Percentiles rank a stretch among this genome's conserved stretches.
Conservation (phyloP, 2,797 vertebrate species). For the Chaetodon trifasciatus region DNA sequence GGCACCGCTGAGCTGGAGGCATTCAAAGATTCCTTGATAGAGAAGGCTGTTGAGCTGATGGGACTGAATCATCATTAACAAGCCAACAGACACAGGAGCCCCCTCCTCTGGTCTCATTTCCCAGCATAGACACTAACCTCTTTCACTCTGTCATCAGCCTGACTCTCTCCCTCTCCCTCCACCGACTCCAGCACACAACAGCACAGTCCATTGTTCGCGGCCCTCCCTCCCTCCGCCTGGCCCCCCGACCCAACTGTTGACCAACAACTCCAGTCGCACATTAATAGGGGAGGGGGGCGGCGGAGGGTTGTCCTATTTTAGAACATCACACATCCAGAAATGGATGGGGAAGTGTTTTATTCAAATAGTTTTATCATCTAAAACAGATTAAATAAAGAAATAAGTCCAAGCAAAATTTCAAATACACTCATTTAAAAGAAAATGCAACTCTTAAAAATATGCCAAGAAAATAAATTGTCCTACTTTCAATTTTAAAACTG, state of each 20-base stretch:
- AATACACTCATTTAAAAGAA: not conserved
- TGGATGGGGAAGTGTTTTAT: conserved; percentile 15
- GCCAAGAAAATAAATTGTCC: not conserved
- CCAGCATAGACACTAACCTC: conserved; percentile 85
- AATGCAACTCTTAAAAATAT: not conserved
- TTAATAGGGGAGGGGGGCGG: conserved; percentile 43
- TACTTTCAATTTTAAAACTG: not conserved
- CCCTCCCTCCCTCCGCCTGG: conserved; percentile 86
- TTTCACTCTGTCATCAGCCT: conserved; percentile 81
- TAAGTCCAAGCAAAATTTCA: not conserved
- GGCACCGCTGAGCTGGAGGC: conserved; percentile 31
- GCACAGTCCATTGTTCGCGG: conserved; percentile 77
- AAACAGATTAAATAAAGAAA: not conserved
- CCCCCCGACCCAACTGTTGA: conserved; percentile 85
- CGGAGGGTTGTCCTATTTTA: conserved; percentile 70
- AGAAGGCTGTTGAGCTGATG: conserved; percentile 80
- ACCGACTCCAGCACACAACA: conserved; percentile 74
- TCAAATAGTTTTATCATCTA: too few relatives aligned
- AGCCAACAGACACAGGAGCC: conserved; percentile 78
- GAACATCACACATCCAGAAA: conserved; percentile 67
- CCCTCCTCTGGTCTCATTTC: conserved; percentile 77
- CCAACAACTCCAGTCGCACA: conserved; percentile 82
- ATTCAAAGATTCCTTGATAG: conserved; percentile 66
- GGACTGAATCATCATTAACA: conserved; percentile 83
- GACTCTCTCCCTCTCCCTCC: conserved; percentile 67